Conservation (phyloP, 2,888 invertebrate species). For the Ormyrus labotus region DNA sequence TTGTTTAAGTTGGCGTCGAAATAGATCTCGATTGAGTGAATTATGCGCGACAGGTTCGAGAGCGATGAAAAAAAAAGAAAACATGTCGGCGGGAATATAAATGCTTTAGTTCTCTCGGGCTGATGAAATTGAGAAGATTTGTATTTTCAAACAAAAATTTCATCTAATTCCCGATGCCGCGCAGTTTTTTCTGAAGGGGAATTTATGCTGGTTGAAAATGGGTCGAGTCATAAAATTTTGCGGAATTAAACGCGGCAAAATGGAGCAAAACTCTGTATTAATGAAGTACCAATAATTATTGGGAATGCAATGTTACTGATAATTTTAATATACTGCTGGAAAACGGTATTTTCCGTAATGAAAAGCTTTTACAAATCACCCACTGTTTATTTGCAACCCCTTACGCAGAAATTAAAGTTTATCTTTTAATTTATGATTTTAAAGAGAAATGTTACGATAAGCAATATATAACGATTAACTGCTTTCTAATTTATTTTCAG, state of each 20-base stretch:
- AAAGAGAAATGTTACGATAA: not conserved
- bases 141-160: conserved; percentile 22
- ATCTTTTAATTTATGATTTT: not conserved
- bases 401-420: conserved; percentile 8
- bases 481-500: too few relatives aligned
- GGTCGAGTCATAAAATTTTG: too few relatives aligned
- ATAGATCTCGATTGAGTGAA: conserved; percentile 41
- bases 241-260: too few relatives aligned
- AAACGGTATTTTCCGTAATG: not conserved
- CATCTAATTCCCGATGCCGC: not conserved
- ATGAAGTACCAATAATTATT: conserved; percentile 3
- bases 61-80: conserved; percentile 2
- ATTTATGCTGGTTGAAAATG: conserved; percentile 16
- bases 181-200: not conserved
- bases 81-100: conserved; percentile 1
- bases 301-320: not conserved
- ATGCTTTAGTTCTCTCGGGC: conserved; percentile 1
- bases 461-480: too few relatives aligned
- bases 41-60: conserved; percentile 5
- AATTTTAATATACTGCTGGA: conserved; percentile 18
- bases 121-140: conserved; percentile 21
- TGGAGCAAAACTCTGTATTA: not conserved
- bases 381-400: not conserved
- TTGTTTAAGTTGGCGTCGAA: conserved; percentile 21
- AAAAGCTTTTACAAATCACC: not conserved